Base-by-base conservation (phyloP, 2,888 invertebrate species). In the Cheilosia variabilis region DNA sequence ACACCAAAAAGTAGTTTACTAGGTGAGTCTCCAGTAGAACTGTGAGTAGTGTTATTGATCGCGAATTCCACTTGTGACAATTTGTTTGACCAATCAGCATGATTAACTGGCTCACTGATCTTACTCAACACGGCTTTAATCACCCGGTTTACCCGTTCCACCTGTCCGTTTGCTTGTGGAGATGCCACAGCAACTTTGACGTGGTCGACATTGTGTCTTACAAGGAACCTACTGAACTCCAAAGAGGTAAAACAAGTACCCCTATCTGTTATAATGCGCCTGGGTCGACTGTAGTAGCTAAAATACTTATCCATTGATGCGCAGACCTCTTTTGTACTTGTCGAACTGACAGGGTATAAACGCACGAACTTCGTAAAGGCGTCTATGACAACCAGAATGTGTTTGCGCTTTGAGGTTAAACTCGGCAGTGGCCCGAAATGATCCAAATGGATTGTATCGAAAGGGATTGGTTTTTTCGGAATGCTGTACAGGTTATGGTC, bases 241-340 rank as follows among this genome's bases (percentile, higher is more conserved):
- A 19, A 4, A 2, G 72, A 83, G 1, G 72, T 77, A 45, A 83
- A 77, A 53, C 66, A 66, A 24, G 66, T 24, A 22, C 66, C 66
- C 6, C 53, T 27, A 19, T 66, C 62, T 15, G 19, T 50, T 4
- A 24, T 47, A 19, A 31, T 31, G 27, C 63, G 41, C 53, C 31
- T 68, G 5, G 68, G 45, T 15, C 71, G 47, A 34, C 41, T 41
- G 41, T 10, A 41, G 15, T 34, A 63, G 7, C 63, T 19, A n/a
- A 63, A 63, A 34, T 63, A 50, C 31, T 63, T 63, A 10, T 50
- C 50, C 13, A 63, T 13, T 13, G 50, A 27, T 2, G 63, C 63
- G 17, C 63, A 63, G 13, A 62, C 43, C 27, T 45, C 60, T 17
- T 62, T 45, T 7, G 62, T 62, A 7, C 47, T 62, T 15, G 27